Percentiles rank a stretch among this genome's conserved stretches.
These are phyloP conservation scores for Clarias macrocephalus DNA, from an alignment of 2,113 vertebrate species.

Conservation along the genomic window DNA sequence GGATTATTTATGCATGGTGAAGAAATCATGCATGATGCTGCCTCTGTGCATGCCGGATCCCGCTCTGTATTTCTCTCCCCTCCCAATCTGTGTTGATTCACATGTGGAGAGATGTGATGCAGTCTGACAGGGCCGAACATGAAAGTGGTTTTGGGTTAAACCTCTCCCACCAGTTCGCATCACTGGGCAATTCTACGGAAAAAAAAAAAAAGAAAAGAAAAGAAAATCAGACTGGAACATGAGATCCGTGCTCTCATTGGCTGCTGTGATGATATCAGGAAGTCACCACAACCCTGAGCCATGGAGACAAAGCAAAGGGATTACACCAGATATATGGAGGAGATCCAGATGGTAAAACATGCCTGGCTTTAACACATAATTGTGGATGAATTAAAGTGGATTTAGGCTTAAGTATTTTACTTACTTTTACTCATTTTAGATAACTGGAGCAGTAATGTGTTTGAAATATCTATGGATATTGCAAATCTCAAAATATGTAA, in stretches of 20 bases:
- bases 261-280: conserved; percentile 31
- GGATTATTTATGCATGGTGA: background rate
- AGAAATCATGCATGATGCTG: background rate
- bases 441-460: background rate
- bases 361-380: background rate
- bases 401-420: background rate
- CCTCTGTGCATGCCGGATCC: background rate
- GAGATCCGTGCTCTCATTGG: conserved; percentile 36
- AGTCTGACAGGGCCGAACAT: conserved; percentile 15
- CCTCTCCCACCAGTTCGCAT: conserved; percentile 24
- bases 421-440: background rate
- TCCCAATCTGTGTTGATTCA: background rate
- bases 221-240: conserved; percentile 1
- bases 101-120: conserved; percentile 47
- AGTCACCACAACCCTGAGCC: conserved; percentile 26
- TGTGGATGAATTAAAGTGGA: background rate
- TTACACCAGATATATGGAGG: background rate
- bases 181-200: conserved; percentile 42
- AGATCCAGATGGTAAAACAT: background rate
- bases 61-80: background rate
- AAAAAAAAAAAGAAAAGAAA: conserved; percentile 36
- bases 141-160: background rate
- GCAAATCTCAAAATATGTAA: background rate
- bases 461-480: background rate
- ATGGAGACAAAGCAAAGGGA: conserved; percentile 38